Evolutionary conservation across 1,140 invertebrate genomes (phyloP).

Genomic region (Solenopsis fugax): DNA sequence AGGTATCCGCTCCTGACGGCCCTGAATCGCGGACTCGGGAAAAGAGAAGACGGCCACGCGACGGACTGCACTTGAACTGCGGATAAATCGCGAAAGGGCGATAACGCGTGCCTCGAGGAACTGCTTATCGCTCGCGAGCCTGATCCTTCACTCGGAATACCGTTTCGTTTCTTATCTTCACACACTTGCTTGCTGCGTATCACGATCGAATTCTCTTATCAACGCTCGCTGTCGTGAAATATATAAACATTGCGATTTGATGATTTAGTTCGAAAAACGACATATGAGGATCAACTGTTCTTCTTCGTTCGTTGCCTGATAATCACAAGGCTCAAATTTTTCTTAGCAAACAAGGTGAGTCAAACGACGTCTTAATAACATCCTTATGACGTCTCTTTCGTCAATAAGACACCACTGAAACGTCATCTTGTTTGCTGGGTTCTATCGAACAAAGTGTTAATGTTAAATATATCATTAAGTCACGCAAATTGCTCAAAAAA

Average conservation of each 20-base stretch:
- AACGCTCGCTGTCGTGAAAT: not conserved
- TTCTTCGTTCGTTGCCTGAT: not conserved
- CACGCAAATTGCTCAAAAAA: constrained; percentile 13
- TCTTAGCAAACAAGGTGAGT: too few species aligned
- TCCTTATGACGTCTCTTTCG: too few species aligned
- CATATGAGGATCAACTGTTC: not conserved
- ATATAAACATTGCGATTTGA: not conserved
- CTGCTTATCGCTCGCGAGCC: not conserved
- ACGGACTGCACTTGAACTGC: constrained; percentile 66
- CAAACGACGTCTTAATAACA: too few species aligned
- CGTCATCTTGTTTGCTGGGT: too few species aligned
- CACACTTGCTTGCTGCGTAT: not conserved
- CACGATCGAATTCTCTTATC: not conserved
- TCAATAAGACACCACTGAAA: too few species aligned
- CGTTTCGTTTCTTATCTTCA: not conserved
- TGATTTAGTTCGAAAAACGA: not conserved
- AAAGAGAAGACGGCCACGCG: not conserved
- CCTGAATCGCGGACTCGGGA: constrained; percentile 87
- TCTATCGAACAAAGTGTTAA: constrained; percentile 15
- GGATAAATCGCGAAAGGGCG: not conserved
- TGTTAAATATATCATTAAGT: not conserved
- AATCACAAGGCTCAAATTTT: not conserved
- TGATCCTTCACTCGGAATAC: constrained; percentile 1
- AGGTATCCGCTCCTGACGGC: constrained; percentile 91
- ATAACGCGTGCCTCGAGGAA: constrained; percentile 15